These are phyloP conservation scores for Lycophotia porphyrea DNA, from an alignment of 2,888 invertebrate genomes.

Conservation along the genomic window DNA sequence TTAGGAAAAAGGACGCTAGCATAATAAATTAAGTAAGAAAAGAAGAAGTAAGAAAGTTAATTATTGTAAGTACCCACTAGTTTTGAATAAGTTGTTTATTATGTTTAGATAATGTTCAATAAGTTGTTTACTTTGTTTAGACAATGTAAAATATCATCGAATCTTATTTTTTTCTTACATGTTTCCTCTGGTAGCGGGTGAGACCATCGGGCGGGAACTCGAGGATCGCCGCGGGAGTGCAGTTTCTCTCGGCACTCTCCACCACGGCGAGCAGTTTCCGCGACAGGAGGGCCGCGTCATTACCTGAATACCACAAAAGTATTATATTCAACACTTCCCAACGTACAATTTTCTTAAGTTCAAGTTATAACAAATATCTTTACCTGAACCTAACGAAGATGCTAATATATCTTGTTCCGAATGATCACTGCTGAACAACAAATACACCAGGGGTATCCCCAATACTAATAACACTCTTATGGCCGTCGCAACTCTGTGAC, in stretches of 20 bases:
- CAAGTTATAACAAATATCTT: slow-evolving; percentile 20
- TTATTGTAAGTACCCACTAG: not conserved
- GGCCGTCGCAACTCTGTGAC: slow-evolving; percentile 75
- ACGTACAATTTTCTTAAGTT: not conserved
- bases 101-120: not conserved
- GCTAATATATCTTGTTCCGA: slow-evolving; percentile 35
- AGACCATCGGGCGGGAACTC: slow-evolving; percentile 95
- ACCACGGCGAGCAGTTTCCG: slow-evolving; percentile 77
- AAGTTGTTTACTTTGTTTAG: slow-evolving; percentile 5
- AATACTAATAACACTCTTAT: slow-evolving; percentile 81
- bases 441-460: slow-evolving; percentile 80
- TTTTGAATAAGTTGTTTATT: slow-evolving; percentile 2
- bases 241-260: slow-evolving; percentile 84
- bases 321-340: not conserved
- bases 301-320: slow-evolving; percentile 48
- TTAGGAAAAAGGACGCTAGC: not conserved
- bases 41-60: not conserved
- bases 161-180: slow-evolving; percentile 74
- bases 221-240: slow-evolving; percentile 93
- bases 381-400: slow-evolving; percentile 66
- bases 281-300: slow-evolving; percentile 56
- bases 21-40: no score
- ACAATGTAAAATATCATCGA: not conserved
- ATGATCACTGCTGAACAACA: slow-evolving; percentile 63
- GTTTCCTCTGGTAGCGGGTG: slow-evolving; percentile 91